Conservation (phyloP, 2,113 vertebrate genomes). For the Anarrhichthys ocellatus region DNA sequence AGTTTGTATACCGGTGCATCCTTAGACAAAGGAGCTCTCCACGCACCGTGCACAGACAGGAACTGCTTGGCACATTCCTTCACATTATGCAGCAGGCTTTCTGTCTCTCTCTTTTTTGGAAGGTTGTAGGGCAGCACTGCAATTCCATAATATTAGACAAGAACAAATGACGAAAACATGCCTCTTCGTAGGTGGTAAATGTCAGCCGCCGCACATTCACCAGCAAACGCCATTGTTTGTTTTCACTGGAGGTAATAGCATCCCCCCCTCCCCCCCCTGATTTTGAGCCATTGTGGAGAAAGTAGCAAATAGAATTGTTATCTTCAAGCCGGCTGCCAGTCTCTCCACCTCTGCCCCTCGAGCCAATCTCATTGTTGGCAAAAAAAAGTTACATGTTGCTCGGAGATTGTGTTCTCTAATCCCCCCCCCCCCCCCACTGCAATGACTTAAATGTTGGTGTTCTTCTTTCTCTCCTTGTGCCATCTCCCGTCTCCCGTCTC, state of each 20-base stretch:
- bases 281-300: constrained; percentile 76
- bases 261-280: constrained; percentile 55
- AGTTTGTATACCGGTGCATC: constrained; percentile 40
- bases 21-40: constrained; percentile 56
- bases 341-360: constrained; percentile 73
- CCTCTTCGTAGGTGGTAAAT: constrained; percentile 79
- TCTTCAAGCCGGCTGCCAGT: constrained; percentile 73
- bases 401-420: constrained; percentile 74
- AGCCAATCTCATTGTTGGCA: constrained; percentile 75
- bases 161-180: constrained; percentile 78
- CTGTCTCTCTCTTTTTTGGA: not conserved
- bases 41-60: constrained; percentile 32
- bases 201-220: constrained; percentile 73
- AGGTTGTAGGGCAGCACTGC: constrained; percentile 51
- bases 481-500: constrained; percentile 39
- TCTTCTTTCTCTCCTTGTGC: constrained; percentile 50
- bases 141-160: constrained; percentile 66
- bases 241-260: constrained; percentile 75
- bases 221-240: constrained; percentile 74
- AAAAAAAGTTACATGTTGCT: constrained; percentile 75
- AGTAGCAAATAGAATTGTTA: constrained; percentile 81
- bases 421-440: constrained; percentile 26
- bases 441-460: constrained; percentile 63
- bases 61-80: constrained; percentile 54
- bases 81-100: constrained; percentile 53